Base-by-base conservation (phyloP, 2,113 vertebrate genomes). In the Leucosticte australis region DNA sequence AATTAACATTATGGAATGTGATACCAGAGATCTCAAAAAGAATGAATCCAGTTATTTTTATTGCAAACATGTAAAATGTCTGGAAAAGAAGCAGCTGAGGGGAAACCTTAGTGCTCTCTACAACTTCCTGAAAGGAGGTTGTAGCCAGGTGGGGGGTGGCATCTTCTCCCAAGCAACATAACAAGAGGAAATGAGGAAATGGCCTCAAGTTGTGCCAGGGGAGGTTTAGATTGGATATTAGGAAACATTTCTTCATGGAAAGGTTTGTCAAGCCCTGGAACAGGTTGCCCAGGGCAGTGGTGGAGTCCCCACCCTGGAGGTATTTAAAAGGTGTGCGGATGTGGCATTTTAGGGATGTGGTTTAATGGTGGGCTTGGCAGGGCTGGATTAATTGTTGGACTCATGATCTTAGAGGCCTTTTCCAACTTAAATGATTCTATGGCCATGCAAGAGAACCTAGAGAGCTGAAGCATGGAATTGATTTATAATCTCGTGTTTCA, bases 271-370 rank as follows among this genome's bases (percentile, higher is more conserved):
- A 90, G 56, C 35, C 27, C 41, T 42, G 30, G 41, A 35, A 27
- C 11, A 42, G 31, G 26, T 1, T 49, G 18, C 41, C 31, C 47
- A 76, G 15, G 39, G n/a, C 31, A 49, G 41, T 13, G n/a, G 31
- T 13, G 13, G 41, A 77, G 12, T 18, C 26, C 9, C 3, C 35
- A 69, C 3, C 35, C 41, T 28, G 56, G 10, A 47, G 24, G 11
- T 41, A 19, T 69, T 53, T 22, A 76, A 31, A 89, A 41, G 78
- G 31, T 0, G 2, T 15, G 39, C 35, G n/a, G 41, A 62, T 76
- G 27, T 37, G 56, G 31, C 18, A 28, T 41, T 55, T 62, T 17
- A 18, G 41, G n/a, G 20, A 13, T 0, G 0, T 28, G 31, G 41
- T 69, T 77, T 42, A 77, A 30, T 23, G n/a, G n/a, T 47, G 63